Percentiles rank a stretch among this genome's conserved stretches.
These are phyloP conservation scores for Pemphigus obesinymphae DNA, from an alignment of 1,140 invertebrate genomes.

Conservation along the genomic window DNA sequence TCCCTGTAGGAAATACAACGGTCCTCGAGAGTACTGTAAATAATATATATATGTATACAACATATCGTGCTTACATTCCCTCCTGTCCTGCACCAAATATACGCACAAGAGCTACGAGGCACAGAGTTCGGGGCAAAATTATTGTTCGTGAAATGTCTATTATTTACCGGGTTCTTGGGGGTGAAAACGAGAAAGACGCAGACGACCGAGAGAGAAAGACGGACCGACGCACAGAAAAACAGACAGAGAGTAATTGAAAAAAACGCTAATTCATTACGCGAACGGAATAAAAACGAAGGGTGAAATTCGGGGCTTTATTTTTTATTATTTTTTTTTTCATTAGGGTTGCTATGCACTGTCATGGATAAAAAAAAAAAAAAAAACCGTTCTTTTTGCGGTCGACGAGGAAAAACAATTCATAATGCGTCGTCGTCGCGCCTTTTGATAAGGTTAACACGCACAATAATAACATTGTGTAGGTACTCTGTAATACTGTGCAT, in stretches of 20 bases:
- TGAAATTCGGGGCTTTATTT: slow-evolving; percentile 11
- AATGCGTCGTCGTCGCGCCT: background rate
- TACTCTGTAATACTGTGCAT: too few species aligned
- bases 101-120: background rate
- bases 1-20: too few species aligned
- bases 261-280: slow-evolving; percentile 38
- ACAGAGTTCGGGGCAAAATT: background rate
- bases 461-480: too few species aligned
- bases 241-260: slow-evolving; percentile 40
- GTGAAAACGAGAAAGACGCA: background rate
- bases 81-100: too few species aligned
- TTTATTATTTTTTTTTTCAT: background rate
- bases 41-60: too few species aligned
- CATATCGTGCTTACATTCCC: too few species aligned
- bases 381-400: slow-evolving; percentile 28
- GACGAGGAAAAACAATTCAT: slow-evolving; percentile 2
- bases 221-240: background rate
- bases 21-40: too few species aligned
- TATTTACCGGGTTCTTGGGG: slow-evolving; percentile 17
- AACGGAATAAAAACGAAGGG: slow-evolving; percentile 28
- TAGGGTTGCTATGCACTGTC: slow-evolving; percentile 12
- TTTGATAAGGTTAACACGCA: background rate
- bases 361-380: slow-evolving; percentile 1
- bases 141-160: slow-evolving; percentile 20
- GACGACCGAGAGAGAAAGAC: background rate